These are phyloP conservation scores for Indicator maculatus DNA, from an alignment of 2,113 vertebrate species.

Conservation along the genomic window DNA sequence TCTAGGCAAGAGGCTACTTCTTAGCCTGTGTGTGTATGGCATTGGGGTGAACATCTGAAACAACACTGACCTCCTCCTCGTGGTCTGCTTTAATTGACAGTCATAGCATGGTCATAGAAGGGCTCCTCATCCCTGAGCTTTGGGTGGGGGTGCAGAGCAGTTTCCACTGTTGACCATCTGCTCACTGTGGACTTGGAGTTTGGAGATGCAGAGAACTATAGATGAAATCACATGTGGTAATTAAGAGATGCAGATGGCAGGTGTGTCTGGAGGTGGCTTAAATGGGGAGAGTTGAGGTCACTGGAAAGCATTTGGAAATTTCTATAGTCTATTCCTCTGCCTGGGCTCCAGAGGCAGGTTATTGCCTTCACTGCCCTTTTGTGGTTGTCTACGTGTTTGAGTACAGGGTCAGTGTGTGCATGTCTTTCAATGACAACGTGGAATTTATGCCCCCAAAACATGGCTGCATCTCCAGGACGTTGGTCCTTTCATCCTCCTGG, in stretches of 20 bases:
- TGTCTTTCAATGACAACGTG: not conserved
- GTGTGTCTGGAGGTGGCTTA: not conserved
- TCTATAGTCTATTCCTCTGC: not conserved
- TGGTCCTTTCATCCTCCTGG: not conserved
- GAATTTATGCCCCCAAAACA: not conserved
- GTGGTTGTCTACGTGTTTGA: fast-evolving
- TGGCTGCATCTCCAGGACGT: not conserved
- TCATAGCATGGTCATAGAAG: fast-evolving
- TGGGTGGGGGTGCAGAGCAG: not conserved
- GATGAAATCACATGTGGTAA: not conserved
- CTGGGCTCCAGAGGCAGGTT: fast-evolving
- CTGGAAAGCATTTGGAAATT: not conserved
- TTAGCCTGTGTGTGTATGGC: fast-evolving
- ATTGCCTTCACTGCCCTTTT: not conserved
- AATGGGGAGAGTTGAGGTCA: not conserved
- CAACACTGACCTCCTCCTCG: not conserved
- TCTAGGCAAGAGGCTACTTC: not conserved
- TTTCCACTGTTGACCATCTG: not conserved
- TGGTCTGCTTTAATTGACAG: not conserved
- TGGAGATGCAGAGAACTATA: not conserved
- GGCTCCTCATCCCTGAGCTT: not conserved
- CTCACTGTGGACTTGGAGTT: not conserved
- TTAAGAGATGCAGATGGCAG: not conserved
- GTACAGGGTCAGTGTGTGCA: not conserved
- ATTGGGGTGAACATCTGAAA: not conserved